Evolutionary conservation across 2,113 vertebrate genomes (phyloP).

Genomic region (Corythornis vintsioides): DNA sequence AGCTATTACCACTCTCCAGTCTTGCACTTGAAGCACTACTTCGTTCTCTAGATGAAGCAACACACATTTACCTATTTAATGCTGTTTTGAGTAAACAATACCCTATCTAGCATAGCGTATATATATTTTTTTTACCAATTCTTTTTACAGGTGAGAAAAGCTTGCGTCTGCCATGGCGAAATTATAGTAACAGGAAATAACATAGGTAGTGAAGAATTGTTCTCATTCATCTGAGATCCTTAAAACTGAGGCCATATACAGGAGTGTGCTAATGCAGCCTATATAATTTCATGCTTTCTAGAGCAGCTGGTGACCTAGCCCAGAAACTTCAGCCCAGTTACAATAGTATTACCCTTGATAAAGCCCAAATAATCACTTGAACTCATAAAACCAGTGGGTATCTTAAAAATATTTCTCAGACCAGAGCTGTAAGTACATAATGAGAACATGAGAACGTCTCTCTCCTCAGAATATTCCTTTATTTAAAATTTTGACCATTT

Average conservation of each 20-base stretch:
- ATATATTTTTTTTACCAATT: no score
- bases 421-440: not conserved
- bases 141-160: no score
- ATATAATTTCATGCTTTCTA: not conserved
- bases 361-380: not conserved
- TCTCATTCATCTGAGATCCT: not conserved
- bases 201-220: no score
- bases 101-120: no score
- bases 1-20: no score
- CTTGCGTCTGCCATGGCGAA: no score
- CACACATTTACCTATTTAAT: no score
- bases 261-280: accelerated
- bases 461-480: not conserved
- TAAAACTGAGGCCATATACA: not conserved
- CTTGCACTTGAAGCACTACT: no score
- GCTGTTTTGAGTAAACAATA: no score
- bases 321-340: not conserved
- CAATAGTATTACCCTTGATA: not conserved
- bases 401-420: not conserved
- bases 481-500: not conserved
- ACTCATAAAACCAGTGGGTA: not conserved
- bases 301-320: not conserved
- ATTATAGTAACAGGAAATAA: no score
- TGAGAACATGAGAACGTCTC: not conserved
- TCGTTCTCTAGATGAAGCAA: no score